A percentile compares a stretch with the other conserved stretches of the same genome.
phyloP scores from a whole-genome alignment of 2,888 invertebrate species.

The Drosophila monieri region DNA sequence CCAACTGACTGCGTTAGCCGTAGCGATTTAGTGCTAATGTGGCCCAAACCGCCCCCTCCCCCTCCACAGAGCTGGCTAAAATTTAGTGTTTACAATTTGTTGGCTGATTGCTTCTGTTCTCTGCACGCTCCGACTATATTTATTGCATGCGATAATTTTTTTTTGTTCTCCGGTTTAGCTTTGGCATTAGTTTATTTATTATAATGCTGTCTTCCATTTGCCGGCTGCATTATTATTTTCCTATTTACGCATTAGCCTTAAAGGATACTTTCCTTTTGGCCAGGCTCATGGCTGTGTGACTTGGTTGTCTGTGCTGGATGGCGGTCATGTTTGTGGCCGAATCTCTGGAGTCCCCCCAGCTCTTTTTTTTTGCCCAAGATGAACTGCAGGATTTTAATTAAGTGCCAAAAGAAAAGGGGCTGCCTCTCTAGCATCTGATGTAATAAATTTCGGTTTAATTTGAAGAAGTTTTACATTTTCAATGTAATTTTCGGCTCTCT shows the following conservation, averaged over 20 bases:
- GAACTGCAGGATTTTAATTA: constrained; percentile 61
- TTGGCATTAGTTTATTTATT: constrained; percentile 62
- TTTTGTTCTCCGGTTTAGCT: constrained; percentile 12
- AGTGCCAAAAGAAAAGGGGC: constrained; percentile 39
- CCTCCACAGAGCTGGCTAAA: constrained; percentile 30
- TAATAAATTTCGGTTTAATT: constrained; percentile 24
- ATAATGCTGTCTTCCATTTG: constrained; percentile 54
- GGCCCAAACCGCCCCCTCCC: constrained; percentile 15
- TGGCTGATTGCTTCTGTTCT: constrained; percentile 68
- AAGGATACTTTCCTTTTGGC: background rate
- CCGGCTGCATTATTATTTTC: constrained; percentile 67
- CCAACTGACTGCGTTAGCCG: constrained; percentile 75
- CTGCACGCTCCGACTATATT: constrained; percentile 66
- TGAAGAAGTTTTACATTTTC: constrained; percentile 12
- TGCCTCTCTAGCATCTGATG: background rate
- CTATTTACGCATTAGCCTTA: constrained; percentile 48
- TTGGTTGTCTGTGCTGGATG: constrained; percentile 31
- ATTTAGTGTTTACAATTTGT: constrained; percentile 77
- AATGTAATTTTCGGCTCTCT: constrained; percentile 3
- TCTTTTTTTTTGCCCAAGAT: constrained; percentile 12
- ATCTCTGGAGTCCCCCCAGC: constrained; percentile 13
- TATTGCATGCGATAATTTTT: constrained; percentile 69
- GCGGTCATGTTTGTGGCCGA: constrained; percentile 27
- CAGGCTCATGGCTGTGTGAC: constrained; percentile 35
- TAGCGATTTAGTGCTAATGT: constrained; percentile 76